Percentiles rank a stretch among this genome's conserved stretches.
Evolutionary conservation across 64 coral and sea anemone genomes (phyloP).

Genomic region (Acropora tenuis): DNA sequence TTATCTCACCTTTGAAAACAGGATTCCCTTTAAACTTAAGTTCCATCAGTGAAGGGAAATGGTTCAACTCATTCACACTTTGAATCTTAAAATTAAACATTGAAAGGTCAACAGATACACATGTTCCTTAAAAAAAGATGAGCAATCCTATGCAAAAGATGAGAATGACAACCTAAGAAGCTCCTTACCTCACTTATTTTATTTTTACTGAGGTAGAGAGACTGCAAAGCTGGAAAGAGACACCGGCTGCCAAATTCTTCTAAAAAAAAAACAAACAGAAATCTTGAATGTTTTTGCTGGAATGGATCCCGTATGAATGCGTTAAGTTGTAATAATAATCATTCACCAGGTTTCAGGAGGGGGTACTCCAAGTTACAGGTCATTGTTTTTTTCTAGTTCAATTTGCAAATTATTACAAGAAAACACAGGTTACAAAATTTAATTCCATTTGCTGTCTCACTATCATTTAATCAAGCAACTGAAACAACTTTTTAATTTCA

Average conservation of each 20-base stretch:
- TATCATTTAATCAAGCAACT: no score
- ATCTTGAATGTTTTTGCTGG: no score
- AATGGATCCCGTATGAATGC: no score
- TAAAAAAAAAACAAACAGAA: background rate
- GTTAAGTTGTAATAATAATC: no score
- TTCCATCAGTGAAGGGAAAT: constrained; percentile 52
- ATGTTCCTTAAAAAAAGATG: no score
- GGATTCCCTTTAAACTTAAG: constrained; percentile 73
- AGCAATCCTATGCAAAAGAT: background rate
- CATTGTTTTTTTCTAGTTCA: no score
- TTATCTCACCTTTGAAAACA: constrained; percentile 73
- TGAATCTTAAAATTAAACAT: constrained; percentile 36
- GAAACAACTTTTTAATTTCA: no score
- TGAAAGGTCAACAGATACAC: background rate
- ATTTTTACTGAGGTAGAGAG: constrained; percentile 75
- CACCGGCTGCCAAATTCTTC: background rate
- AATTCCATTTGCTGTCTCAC: no score
- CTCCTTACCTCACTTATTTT: constrained; percentile 76
- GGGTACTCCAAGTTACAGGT: no score
- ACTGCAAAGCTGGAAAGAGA: constrained; percentile 67
- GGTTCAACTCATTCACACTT: constrained; percentile 87
- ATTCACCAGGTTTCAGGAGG: no score
- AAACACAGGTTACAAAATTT: no score
- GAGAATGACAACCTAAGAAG: background rate
- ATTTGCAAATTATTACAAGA: no score